Evolutionary conservation across 2,113 vertebrate species (phyloP).

Genomic region (Corapipo altera): DNA sequence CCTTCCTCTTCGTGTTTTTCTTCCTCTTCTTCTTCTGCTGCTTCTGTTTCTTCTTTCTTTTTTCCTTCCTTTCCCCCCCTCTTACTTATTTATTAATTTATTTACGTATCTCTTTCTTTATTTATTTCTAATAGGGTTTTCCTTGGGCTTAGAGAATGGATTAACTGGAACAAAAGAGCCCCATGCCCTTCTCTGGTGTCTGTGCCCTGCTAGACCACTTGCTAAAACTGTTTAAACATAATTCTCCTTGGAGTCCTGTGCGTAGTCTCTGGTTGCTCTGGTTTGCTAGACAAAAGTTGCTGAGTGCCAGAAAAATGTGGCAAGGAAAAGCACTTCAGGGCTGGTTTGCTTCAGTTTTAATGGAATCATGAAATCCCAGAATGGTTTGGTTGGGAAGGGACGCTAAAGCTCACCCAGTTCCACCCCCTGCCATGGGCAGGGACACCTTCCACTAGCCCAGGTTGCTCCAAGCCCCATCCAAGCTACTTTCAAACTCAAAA

Average conservation of each 20-base stretch:
- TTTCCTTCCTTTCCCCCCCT: background rate
- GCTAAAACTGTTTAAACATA: background rate
- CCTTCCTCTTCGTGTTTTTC: background rate
- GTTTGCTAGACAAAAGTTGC: background rate
- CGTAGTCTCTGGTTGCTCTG: background rate
- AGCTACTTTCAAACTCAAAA: slow-evolving; percentile 65
- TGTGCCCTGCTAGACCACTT: background rate
- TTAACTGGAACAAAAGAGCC: background rate
- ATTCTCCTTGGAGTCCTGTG: background rate
- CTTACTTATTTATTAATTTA: too few relatives aligned
- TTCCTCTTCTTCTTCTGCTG: background rate
- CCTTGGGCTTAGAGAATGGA: background rate
- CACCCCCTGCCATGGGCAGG: too few relatives aligned
- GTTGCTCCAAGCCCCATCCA: too few relatives aligned
- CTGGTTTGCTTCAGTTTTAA: background rate
- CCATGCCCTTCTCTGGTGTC: background rate
- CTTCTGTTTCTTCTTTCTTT: too few relatives aligned
- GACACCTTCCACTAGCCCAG: too few relatives aligned
- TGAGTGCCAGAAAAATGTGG: background rate
- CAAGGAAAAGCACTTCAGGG: background rate
- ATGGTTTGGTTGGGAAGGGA: background rate
- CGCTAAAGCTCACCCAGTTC: background rate
- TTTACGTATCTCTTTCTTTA: background rate
- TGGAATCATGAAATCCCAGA: background rate
- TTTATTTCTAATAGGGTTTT: background rate